Evolutionary conservation across 2,797 vertebrate genomes (phyloP), one percentile per base, ranked within the genome.

Genomic region (Cynodonichthys magdalenae): DNA sequence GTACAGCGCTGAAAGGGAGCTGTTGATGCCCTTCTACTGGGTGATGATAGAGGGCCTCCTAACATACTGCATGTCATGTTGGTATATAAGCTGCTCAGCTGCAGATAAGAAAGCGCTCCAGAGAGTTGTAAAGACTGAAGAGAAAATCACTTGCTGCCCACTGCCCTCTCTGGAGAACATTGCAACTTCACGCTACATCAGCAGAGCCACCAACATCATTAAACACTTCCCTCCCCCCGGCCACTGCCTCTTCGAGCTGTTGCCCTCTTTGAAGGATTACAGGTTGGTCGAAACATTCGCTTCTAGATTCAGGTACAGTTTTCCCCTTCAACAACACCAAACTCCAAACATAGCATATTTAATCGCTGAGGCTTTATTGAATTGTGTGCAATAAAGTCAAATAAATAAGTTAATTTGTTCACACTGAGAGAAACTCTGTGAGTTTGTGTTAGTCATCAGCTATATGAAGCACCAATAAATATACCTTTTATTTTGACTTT

Each of bases 381-480:
- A 2, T 45, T 7, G 17, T 19, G 17, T 46, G 7, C 18, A 18
- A 19, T 8, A 46, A 3, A 19, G 45, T 11, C 9, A 46, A 39
- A 39, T 39, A 39, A 39, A 39, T 39, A 10, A 14, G 12, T 39
- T 3, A 3, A 14, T 39, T 39, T 41, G 39, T 15, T 3, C 39
- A 41, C 10, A 41, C 3, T 41, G 39, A 12, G 2, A 41, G 11
- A 41, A 44, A 15, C 15, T 44, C 42, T 4, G 5, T 44, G 7
- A 44, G 4, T 17, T 17, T 44, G 17, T 44, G 42, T 44, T 17
- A 15, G 27, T 51, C 49, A 29, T 28, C 27, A 51, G n/a, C 69
- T 68, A 15, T 44, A 65, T 71, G 36, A 34, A 54, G 29, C 36
- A 11, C 24, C 48, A 45, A 8, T 53, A 53, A 42, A 15, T 54